phyloP scores from a whole-genome alignment of 2,113 vertebrate species.

The Limnothrissa miodon region DNA sequence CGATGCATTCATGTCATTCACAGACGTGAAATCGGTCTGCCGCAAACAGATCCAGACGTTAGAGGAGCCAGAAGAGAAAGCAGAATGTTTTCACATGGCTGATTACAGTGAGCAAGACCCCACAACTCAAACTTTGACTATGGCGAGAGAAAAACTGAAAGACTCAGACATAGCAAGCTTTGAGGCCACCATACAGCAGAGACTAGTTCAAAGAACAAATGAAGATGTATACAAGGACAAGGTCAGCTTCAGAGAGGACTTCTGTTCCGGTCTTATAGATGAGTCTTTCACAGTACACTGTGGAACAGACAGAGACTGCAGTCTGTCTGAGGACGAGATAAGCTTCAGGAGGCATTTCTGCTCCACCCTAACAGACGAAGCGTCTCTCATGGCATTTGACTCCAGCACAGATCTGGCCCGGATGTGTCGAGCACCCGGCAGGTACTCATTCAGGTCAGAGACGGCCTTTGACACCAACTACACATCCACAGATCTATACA shows the following conservation, averaged over 20 bases:
- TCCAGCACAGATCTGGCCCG: not conserved
- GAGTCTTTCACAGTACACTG: not conserved
- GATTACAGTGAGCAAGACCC: not conserved
- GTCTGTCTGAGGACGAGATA: not conserved
- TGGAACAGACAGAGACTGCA: not conserved
- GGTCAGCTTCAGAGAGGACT: not conserved
- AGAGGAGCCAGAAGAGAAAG: not conserved
- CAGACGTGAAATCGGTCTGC: not conserved
- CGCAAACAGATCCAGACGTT: not conserved
- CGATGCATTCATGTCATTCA: not conserved
- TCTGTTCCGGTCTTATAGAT: not conserved
- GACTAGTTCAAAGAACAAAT: not conserved
- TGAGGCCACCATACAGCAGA: not conserved
- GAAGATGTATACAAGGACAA: not conserved
- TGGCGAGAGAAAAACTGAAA: not conserved
- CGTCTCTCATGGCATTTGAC: not conserved
- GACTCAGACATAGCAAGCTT: not conserved
- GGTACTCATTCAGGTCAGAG: not conserved
- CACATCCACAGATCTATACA: not conserved
- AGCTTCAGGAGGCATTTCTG: slow-evolving; percentile 5
- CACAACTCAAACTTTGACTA: not conserved
- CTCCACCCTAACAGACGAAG: not conserved
- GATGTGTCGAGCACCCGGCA: not conserved
- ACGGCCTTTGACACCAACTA: not conserved
- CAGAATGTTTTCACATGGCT: not conserved